Evolutionary conservation across 2,797 vertebrate species (phyloP), one percentile per base, ranked within the genome.

Genomic region (Platalea minor): DNA sequence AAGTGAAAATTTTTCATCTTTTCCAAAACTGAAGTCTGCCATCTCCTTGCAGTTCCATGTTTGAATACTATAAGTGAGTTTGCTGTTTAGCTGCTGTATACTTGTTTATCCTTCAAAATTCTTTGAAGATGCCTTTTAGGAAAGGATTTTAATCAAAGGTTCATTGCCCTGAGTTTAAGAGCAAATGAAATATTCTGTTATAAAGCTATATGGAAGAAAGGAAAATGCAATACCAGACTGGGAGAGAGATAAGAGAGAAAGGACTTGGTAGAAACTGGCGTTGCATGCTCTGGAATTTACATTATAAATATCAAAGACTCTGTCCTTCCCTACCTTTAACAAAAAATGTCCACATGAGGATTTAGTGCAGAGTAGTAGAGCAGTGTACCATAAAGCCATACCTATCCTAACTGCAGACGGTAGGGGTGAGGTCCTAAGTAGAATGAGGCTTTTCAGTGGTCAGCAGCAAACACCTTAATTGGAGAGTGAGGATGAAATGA

Each of bases 91-190:
- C 20, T 85, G 45, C 45, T 72, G 64, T n/a, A 74, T 92, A 54
- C 24, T 74, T 89, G 37, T 72, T 95, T 83, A 87, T 91, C 48
- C 48, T 94, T 92, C 39, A 81, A n/a, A 87, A 83, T n/a, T 70
- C 28, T 85, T 76, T 82, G 46, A 89, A 67, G 14, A 41, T 74
- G 63, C 19, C 7, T 67, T 69, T 67, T 74, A 31, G 16, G 20
- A 56, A 67, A 37, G 37, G 3, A 25, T 85, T 85, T 87, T 76
- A 53, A 69, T 82, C 45, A 79, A 86, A 78, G 13, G 10, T 41
- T 95, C 17, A 18, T 82, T 92, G 51, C n/a, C 70, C n/a, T 56
- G 18, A 63, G 59, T 82, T 76, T 76, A 94, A 80, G n/a, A 85
- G 54, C 20, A 89, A 70, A 67, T 33, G 0, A 79, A 37, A 45